Base-by-base conservation (phyloP, 2,113 vertebrate genomes). In the Crotalus helleri region DNA sequence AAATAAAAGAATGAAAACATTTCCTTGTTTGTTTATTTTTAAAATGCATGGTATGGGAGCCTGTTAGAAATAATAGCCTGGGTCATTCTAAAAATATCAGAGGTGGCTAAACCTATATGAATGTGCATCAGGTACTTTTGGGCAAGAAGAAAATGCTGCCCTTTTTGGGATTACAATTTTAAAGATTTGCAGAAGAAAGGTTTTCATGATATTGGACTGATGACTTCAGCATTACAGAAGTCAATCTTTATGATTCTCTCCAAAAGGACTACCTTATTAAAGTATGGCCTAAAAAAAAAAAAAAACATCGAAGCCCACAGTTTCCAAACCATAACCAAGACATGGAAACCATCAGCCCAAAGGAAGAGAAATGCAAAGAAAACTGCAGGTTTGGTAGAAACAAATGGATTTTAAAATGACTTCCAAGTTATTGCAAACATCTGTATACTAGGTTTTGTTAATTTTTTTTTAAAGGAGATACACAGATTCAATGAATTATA, bases 181-280 rank as follows among this genome's bases (percentile, higher is more conserved):
- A 91, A 44, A 57, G 17, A 19, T 88, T 96, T 9, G 54, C 93
- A 96, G 29, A 33, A 90, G 17, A 90, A 95, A 96, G 55, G 92
- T 95, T 96, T 91, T 86, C 92, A 87, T 92, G 74, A 94, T 58
- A 54, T 23, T 94, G 94, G 94, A 89, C 54, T 93, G n/a, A 93
- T 39, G 87, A 86, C 61, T 95, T 94, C 69, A 93, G 93, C 69
- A 93, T 94, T 96, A 93, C 3, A 92, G 26, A 96, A 93, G 92
- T 94, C 93, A 96, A 88, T 94, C 96, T 94, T 94, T 95, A 94
- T 11, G 23, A 90, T 44, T 88, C 44, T 29, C 89, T 92, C 90
- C 90, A 87, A 96, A 81, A 91, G 97, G n/a, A 88, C 61, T 95
- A 93, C 90, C 92, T 88, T 95, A 94, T 93, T 93, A 91, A 64